phyloP scores from a whole-genome alignment of 1,140 invertebrate species.

The Cyphomyrmex costatus region DNA sequence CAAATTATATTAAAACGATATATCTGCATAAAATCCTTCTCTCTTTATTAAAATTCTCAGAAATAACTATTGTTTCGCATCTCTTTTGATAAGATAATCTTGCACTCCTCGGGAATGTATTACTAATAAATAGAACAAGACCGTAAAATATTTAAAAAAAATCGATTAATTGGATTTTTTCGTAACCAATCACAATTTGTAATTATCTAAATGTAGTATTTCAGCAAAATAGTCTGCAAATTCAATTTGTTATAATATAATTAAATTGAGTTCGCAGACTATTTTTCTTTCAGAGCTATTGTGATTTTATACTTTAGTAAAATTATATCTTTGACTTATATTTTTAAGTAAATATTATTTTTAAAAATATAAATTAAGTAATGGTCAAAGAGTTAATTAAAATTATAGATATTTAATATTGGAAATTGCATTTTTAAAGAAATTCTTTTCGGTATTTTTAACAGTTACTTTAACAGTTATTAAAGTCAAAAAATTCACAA shows the following conservation, averaged over 20 bases:
- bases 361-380: slow-evolving; percentile 1
- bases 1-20: not conserved
- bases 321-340: slow-evolving; percentile 2
- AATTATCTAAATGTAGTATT: slow-evolving; percentile 17
- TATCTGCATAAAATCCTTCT: not conserved
- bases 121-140: slow-evolving; percentile 14
- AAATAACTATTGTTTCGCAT: not conserved
- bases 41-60: slow-evolving; percentile 2
- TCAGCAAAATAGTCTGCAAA: slow-evolving; percentile 6
- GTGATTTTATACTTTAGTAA: not conserved
- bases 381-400: not conserved
- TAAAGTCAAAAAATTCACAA: not conserved
- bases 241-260: not conserved
- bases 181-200: not conserved
- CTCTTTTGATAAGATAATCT: not conserved
- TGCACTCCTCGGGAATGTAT: not conserved
- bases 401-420: not conserved
- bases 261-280: not conserved
- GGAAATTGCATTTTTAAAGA: not conserved
- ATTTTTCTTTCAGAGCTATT: too few species aligned
- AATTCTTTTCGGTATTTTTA: not conserved
- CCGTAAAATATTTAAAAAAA: not conserved
- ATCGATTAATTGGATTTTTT: not conserved
- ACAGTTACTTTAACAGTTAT: not conserved
- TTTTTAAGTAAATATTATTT: not conserved